phyloP scores from a whole-genome alignment of 2,888 invertebrate species.

The Antitype chi region DNA sequence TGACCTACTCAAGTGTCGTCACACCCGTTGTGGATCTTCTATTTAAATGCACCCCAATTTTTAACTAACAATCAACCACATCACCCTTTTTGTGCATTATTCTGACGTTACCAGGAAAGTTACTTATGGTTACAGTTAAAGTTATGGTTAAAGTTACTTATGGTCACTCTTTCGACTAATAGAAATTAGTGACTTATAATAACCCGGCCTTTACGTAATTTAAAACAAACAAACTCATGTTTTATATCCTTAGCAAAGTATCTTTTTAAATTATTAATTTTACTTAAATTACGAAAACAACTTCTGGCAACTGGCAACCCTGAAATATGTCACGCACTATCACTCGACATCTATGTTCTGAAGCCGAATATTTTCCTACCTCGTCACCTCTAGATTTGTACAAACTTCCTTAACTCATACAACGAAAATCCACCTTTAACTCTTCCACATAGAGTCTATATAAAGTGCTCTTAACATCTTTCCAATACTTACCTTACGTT shows the following conservation, averaged over 20 bases:
- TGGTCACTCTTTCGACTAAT: background rate
- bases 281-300: slow-evolving; percentile 26
- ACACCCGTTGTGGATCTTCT: background rate
- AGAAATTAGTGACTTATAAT: background rate
- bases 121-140: no score
- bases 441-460: slow-evolving; percentile 51
- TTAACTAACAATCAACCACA: no score
- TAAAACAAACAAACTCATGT: background rate
- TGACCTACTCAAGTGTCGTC: background rate
- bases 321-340: slow-evolving; percentile 84
- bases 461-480: slow-evolving; percentile 18
- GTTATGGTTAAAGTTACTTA: background rate
- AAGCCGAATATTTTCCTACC: slow-evolving; percentile 87
- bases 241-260: slow-evolving; percentile 21
- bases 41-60: background rate
- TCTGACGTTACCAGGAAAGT: background rate
- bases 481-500: slow-evolving; percentile 63
- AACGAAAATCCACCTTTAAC: slow-evolving; percentile 67
- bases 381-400: slow-evolving; percentile 84
- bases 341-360: slow-evolving; percentile 86
- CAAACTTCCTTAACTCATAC: slow-evolving; percentile 42
- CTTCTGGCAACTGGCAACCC: slow-evolving; percentile 74
- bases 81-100: background rate
- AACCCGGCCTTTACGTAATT: background rate
- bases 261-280: background rate